These are phyloP conservation scores for Limnephilus rhombicus DNA, from an alignment of 2,888 invertebrate genomes.

Conservation along the genomic window DNA sequence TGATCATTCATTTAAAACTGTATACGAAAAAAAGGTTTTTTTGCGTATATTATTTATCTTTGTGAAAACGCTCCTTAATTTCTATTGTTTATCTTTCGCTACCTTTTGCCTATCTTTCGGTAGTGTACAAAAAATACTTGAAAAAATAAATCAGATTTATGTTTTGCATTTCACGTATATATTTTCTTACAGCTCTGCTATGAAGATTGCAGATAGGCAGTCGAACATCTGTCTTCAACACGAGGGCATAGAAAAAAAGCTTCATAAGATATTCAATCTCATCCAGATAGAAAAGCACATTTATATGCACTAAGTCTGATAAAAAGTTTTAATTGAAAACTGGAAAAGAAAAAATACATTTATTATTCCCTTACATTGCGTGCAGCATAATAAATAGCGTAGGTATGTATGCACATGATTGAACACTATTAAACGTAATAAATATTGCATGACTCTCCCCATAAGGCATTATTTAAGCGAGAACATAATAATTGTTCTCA, in stretches of 20 bases:
- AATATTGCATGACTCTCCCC: conserved; percentile 12
- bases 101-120: too few relatives aligned
- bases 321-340: background rate
- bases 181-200: too few relatives aligned
- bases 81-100: too few relatives aligned
- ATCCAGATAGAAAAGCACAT: background rate
- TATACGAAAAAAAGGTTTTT: too few relatives aligned
- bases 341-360: background rate
- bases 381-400: background rate
- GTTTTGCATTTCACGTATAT: too few relatives aligned
- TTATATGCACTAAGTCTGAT: background rate
- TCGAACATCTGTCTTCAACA: background rate
- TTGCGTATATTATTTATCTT: too few relatives aligned
- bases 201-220: too few relatives aligned
- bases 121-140: too few relatives aligned
- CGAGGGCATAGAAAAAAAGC: background rate
- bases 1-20: too few relatives aligned
- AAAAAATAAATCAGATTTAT: too few relatives aligned
- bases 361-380: background rate
- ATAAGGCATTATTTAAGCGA: conserved; percentile 14
- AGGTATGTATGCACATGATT: background rate
- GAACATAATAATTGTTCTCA: conserved; percentile 16
- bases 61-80: too few relatives aligned
- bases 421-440: background rate
- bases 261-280: background rate